Conservation (phyloP, 2,113 vertebrate genomes). For the Verasper variegatus region DNA sequence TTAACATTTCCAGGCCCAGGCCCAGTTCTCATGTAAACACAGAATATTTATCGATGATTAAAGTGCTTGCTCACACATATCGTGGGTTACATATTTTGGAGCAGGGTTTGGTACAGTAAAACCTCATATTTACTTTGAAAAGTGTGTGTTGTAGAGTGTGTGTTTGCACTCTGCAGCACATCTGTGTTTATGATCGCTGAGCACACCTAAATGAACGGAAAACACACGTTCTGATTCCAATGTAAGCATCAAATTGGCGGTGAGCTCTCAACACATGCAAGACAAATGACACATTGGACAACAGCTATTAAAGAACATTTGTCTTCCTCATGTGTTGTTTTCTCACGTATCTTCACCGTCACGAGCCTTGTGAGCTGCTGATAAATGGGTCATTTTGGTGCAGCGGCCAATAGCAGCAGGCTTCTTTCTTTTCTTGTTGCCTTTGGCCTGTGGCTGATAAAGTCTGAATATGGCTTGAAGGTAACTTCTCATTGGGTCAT, state of each 20-base stretch:
- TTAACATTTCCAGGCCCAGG: not conserved
- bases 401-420: constrained; percentile 12
- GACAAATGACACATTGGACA: constrained; percentile 24
- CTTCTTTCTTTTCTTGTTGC: not conserved
- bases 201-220: constrained; percentile 47
- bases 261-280: constrained; percentile 12
- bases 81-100: constrained; percentile 15
- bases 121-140: constrained; percentile 33
- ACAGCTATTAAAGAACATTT: not conserved
- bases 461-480: not conserved
- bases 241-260: constrained; percentile 42
- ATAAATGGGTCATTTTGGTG: not conserved
- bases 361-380: not conserved
- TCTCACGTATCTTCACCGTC: constrained; percentile 12
- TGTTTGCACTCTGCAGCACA: not conserved
- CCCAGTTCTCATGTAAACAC: constrained; percentile 1
- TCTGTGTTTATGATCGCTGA: constrained; percentile 49
- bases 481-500: not conserved
- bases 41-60: not conserved
- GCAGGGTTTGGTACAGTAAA: constrained; percentile 33
- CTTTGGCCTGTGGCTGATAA: not conserved
- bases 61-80: constrained; percentile 1
- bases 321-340: not conserved
- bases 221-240: constrained; percentile 35
- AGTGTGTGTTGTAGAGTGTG: not conserved